A percentile compares a stretch with the other conserved stretches of the same genome.
Conservation (phyloP, 35 echinoderm and acorn worm genomes). For the Nesometra sesokonis region DNA sequence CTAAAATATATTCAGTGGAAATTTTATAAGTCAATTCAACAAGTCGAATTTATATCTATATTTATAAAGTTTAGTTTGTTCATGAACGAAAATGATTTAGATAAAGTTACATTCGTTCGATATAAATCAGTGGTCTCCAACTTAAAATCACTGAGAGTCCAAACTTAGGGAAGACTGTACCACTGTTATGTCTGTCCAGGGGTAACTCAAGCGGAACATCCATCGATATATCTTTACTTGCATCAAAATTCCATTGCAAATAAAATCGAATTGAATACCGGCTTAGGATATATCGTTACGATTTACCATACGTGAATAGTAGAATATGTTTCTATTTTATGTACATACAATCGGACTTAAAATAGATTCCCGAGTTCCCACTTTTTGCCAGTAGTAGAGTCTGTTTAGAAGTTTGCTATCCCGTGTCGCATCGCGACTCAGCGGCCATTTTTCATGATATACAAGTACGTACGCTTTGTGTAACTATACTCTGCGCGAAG, state of each 20-base stretch:
- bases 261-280: neutral
- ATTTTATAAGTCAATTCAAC: too few species aligned
- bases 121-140: neutral
- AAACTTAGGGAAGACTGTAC: neutral
- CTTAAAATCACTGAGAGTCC: neutral
- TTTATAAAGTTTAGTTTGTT: neutral
- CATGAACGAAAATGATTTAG: neutral
- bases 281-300: neutral
- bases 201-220: neutral
- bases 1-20: too few species aligned
- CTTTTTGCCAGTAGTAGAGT: neutral
- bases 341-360: neutral
- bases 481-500: slow-evolving; percentile 5
- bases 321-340: neutral
- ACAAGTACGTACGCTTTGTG: neutral
- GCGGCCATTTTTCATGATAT: neutral
- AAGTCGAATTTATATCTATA: neutral
- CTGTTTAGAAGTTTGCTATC: neutral
- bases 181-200: neutral
- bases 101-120: neutral
- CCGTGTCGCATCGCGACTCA: neutral
- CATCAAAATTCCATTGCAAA: neutral
- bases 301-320: neutral
- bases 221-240: neutral
- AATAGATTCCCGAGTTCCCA: neutral